phyloP scores from a whole-genome alignment of 1,140 invertebrate genomes.

The Drosophila santomea region DNA sequence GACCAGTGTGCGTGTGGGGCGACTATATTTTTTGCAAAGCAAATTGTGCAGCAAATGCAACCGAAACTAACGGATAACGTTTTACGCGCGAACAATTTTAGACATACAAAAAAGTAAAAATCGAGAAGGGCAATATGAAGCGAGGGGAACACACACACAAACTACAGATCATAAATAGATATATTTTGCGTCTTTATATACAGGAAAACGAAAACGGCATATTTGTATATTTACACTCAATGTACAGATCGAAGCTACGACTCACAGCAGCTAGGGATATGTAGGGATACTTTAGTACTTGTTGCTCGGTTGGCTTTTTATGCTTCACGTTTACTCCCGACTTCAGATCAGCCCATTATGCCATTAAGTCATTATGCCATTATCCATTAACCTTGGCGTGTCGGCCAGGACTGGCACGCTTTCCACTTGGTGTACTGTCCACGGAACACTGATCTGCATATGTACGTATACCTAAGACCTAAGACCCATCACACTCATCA shows the following conservation, averaged over 20 bases:
- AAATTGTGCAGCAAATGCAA: conserved; percentile 64
- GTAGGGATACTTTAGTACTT: conserved; percentile 42
- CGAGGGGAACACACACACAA: conserved; percentile 39
- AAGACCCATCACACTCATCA: conserved; percentile 13
- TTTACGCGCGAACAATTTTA: conserved; percentile 69
- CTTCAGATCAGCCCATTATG: conserved; percentile 31
- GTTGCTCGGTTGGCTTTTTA: conserved; percentile 66
- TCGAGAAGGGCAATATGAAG: conserved; percentile 12
- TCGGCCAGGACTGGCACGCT: neutral
- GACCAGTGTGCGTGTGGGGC: conserved; percentile 30
- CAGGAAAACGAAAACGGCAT: conserved; percentile 22
- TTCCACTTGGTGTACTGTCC: conserved; percentile 6
- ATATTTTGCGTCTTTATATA: conserved; percentile 76
- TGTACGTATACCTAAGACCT: conserved; percentile 35
- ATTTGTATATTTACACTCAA: conserved; percentile 70
- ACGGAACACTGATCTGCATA: conserved; percentile 11
- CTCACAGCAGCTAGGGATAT: conserved; percentile 19
- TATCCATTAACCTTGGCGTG: neutral
- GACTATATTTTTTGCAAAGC: conserved; percentile 78
- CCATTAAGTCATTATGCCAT: neutral
- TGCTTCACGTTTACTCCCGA: conserved; percentile 46
- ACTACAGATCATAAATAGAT: conserved; percentile 56
- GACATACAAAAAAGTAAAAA: conserved; percentile 41
- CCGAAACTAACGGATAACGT: conserved; percentile 61
- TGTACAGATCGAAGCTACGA: conserved; percentile 33